Evolutionary conservation across 2,113 vertebrate genomes (phyloP).

Genomic region (Heteronetta atricapilla): DNA sequence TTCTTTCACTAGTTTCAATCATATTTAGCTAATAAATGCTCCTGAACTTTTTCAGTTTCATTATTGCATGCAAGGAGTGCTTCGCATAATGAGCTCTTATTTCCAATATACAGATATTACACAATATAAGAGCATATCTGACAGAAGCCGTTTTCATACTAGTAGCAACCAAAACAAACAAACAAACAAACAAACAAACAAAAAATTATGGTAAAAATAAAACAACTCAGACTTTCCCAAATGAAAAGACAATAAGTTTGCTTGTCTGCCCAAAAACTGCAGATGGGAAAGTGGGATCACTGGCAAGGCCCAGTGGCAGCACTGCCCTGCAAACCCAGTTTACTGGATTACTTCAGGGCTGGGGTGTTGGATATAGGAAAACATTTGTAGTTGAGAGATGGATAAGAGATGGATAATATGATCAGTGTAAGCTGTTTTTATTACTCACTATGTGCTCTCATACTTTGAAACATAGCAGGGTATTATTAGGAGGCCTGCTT

Average conservation of each 20-base stretch:
- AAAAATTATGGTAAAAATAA: not conserved
- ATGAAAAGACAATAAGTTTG: not conserved
- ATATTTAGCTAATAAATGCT: not conserved
- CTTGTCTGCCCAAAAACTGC: not conserved
- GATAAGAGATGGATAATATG: not conserved
- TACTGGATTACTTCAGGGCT: not conserved
- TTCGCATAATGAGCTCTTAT: not conserved
- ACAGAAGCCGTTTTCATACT: not conserved
- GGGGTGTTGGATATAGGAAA: not conserved
- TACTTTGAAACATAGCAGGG: not conserved
- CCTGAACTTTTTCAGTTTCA: not conserved
- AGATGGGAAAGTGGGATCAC: not conserved
- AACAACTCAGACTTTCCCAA: not conserved
- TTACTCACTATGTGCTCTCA: not conserved
- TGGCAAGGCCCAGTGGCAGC: not conserved
- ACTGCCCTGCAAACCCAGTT: not conserved
- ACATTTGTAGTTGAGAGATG: not conserved
- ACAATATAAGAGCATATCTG: not conserved
- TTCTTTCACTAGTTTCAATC: not conserved
- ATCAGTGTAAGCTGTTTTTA: not conserved
- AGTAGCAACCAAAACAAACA: not conserved
- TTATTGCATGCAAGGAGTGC: not conserved
- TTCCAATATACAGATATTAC: not conserved
- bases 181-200: not conserved
- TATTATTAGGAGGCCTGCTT: not conserved